These are phyloP conservation scores for Drosophila histrio DNA, from an alignment of 2,888 invertebrate species.

Conservation along the genomic window DNA sequence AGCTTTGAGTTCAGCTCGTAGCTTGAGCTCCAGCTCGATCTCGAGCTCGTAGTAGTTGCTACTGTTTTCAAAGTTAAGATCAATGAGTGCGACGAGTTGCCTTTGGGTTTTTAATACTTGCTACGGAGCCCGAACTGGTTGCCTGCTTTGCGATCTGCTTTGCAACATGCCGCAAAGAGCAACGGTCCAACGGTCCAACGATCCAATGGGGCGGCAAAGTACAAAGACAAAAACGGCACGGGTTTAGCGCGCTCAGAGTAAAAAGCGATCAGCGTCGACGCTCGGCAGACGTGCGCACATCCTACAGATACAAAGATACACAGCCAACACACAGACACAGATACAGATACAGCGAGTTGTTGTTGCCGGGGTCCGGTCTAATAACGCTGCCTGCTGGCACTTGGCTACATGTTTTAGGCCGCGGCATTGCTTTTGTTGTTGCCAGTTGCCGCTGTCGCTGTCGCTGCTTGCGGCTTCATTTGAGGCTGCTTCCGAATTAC, in stretches of 20 bases:
- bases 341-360: slow-evolving; percentile 20
- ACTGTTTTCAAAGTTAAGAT: slow-evolving; percentile 82
- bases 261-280: slow-evolving; percentile 76
- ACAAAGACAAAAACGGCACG: slow-evolving; percentile 83
- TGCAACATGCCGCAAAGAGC: slow-evolving; percentile 82
- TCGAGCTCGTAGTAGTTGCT: slow-evolving; percentile 66
- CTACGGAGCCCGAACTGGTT: slow-evolving; percentile 39
- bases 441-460: slow-evolving; percentile 37
- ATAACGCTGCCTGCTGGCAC: slow-evolving; percentile 64
- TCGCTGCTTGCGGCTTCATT: slow-evolving; percentile 60
- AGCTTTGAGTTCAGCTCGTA: slow-evolving; percentile 14
- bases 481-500: slow-evolving; percentile 83
- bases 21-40: slow-evolving; percentile 27
- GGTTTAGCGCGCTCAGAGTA: slow-evolving; percentile 83
- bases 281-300: slow-evolving; percentile 66
- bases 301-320: slow-evolving; percentile 59
- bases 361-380: slow-evolving; percentile 64
- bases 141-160: slow-evolving; percentile 63
- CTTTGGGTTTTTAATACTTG: slow-evolving; percentile 41
- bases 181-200: slow-evolving; percentile 17
- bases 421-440: slow-evolving; percentile 69
- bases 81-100: slow-evolving; percentile 76
- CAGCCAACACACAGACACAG: slow-evolving; percentile 24
- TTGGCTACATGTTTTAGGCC: slow-evolving; percentile 72
- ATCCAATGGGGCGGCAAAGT: slow-evolving; percentile 72